These are phyloP conservation scores for Electrona antarctica DNA, from an alignment of 2,113 vertebrate genomes.

Conservation along the genomic window DNA sequence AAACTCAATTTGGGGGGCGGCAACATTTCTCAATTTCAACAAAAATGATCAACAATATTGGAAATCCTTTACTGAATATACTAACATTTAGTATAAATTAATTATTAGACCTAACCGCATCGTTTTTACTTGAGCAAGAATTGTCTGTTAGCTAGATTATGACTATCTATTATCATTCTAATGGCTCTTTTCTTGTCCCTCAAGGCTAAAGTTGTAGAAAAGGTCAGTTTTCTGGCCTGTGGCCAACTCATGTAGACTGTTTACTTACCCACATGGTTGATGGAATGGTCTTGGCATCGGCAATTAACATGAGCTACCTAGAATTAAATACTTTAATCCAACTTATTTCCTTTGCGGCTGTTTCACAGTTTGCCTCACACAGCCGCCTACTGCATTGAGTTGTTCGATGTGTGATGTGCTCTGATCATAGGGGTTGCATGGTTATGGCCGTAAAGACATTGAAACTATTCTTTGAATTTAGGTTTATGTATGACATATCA, in stretches of 20 bases:
- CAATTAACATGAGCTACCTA: constrained; percentile 30
- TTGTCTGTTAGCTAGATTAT: too few species aligned
- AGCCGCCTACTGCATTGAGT: background rate
- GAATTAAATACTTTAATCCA: too few species aligned
- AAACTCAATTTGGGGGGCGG: too few species aligned
- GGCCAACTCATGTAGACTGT: background rate
- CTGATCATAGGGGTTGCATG: too few species aligned
- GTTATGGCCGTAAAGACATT: too few species aligned
- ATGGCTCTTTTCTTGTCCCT: constrained; percentile 39
- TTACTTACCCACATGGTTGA: constrained; percentile 14
- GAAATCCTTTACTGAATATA: background rate
- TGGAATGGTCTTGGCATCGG: constrained; percentile 58
- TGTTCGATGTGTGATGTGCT: too few species aligned
- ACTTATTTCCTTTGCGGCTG: background rate
- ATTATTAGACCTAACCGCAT: background rate
- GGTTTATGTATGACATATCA: too few species aligned
- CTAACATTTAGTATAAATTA: constrained; percentile 30
- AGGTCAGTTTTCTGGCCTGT: constrained; percentile 58
- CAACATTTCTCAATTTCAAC: too few species aligned
- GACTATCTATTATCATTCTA: constrained; percentile 29
- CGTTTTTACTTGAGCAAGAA: background rate
- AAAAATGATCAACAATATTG: too few species aligned
- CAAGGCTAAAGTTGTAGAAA: constrained; percentile 77
- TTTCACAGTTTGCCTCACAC: background rate
- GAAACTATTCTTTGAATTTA: too few species aligned